These are phyloP conservation scores for Drosophila athabasca DNA, from an alignment of 1,140 invertebrate genomes.

Conservation along the genomic window DNA sequence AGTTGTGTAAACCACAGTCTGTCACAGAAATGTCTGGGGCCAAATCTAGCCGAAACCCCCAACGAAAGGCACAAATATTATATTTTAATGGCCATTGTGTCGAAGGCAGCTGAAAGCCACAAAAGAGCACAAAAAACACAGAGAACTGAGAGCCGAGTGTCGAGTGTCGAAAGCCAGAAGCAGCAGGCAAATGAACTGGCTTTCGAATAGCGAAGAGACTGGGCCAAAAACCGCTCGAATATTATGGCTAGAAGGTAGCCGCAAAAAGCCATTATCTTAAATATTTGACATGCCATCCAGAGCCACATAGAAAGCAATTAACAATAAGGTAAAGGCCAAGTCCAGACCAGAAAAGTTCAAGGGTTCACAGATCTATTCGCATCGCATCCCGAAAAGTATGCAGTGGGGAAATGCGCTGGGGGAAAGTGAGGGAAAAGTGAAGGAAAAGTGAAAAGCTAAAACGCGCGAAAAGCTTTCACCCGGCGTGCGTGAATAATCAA, in stretches of 20 bases:
- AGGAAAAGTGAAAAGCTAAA: too few species aligned
- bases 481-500: conserved; percentile 19
- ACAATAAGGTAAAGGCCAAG: conserved; percentile 52
- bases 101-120: conserved; percentile 38
- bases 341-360: conserved; percentile 40
- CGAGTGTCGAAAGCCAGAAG: not conserved
- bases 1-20: conserved; percentile 34
- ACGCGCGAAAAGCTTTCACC: conserved; percentile 34
- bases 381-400: conserved; percentile 41
- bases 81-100: conserved; percentile 68
- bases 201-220: not conserved
- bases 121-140: conserved; percentile 13
- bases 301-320: conserved; percentile 59
- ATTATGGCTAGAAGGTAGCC: conserved; percentile 51
- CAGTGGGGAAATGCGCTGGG: not conserved
- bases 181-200: conserved; percentile 60
- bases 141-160: too few species aligned
- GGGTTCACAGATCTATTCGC: conserved; percentile 55
- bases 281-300: conserved; percentile 72
- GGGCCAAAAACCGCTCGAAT: conserved; percentile 72
- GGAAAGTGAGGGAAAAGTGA: not conserved
- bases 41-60: conserved; percentile 47
- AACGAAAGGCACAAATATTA: conserved; percentile 37
- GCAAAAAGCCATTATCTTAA: conserved; percentile 76
- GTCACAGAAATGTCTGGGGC: conserved; percentile 23